Conservation (phyloP, 23 tunicate genomes). For the Diplosoma virens region DNA sequence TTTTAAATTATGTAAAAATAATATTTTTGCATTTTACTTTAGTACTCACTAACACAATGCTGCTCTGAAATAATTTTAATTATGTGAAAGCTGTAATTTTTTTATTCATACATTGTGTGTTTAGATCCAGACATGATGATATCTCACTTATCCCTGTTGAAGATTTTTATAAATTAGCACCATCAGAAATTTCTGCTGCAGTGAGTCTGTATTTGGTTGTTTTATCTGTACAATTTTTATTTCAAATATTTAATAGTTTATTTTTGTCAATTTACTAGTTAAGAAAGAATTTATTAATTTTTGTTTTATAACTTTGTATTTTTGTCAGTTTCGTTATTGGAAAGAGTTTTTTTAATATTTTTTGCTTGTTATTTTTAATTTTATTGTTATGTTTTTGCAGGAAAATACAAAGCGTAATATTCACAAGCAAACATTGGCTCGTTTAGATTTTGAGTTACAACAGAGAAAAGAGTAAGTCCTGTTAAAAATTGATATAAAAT, state of each 20-base stretch:
- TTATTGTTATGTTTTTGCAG: neutral
- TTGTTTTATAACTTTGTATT: no score
- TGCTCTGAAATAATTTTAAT: no score
- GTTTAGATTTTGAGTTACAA: constrained; percentile 79
- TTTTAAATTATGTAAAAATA: no score
- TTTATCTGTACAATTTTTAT: neutral
- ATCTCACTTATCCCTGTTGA: constrained; percentile 49
- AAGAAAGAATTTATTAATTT: no score
- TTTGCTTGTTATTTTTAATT: no score
- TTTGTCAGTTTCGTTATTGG: no score
- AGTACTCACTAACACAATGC: no score
- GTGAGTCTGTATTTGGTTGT: constrained; percentile 6
- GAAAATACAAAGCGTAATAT: constrained; percentile 44
- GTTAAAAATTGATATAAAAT: no score
- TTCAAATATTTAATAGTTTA: neutral
- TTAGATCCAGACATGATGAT: constrained; percentile 80
- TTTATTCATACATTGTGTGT: neutral
- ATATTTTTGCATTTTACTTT: no score
- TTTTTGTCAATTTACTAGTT: neutral
- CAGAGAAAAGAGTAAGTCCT: constrained; percentile 41
- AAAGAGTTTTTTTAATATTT: no score
- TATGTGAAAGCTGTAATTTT: no score
- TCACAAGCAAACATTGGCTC: constrained; percentile 68
- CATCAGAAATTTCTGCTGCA: constrained; percentile 44
- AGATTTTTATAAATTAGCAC: constrained; percentile 67